Conservation (phyloP, 2,888 invertebrate species). For the Spisula subtruncata region DNA sequence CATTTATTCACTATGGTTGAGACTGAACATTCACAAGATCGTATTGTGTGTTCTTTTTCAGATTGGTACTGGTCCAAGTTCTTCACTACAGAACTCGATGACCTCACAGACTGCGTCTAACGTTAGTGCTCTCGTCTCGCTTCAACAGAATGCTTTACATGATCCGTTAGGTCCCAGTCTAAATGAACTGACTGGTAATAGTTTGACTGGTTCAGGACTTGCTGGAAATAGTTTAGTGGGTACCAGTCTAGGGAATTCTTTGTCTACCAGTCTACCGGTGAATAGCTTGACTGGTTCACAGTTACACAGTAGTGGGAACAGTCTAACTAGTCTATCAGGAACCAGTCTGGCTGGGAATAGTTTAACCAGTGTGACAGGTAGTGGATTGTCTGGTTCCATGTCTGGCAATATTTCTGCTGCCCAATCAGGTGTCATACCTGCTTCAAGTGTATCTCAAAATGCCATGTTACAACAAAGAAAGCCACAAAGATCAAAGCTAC, state of each 20-base stretch:
- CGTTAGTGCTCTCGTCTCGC: slow-evolving; percentile 70
- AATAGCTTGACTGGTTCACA: slow-evolving; percentile 61
- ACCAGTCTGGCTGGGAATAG: slow-evolving; percentile 53
- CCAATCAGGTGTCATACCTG: slow-evolving; percentile 62
- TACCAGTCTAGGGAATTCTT: slow-evolving; percentile 60
- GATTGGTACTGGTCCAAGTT: slow-evolving; percentile 80
- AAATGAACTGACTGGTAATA: slow-evolving; percentile 59
- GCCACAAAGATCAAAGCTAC: slow-evolving; percentile 90
- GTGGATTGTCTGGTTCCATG: slow-evolving; percentile 64
- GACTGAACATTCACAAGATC: neutral
- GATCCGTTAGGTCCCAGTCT: slow-evolving; percentile 65
- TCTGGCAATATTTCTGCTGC: slow-evolving; percentile 61
- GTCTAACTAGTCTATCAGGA: slow-evolving; percentile 51
- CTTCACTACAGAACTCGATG: slow-evolving; percentile 70
- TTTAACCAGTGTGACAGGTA: slow-evolving; percentile 60
- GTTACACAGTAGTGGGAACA: slow-evolving; percentile 60
- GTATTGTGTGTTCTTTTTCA: slow-evolving; percentile 51
- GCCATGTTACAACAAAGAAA: slow-evolving; percentile 88
- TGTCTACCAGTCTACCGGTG: slow-evolving; percentile 64
- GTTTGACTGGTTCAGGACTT: slow-evolving; percentile 54
- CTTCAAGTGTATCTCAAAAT: slow-evolving; percentile 69
- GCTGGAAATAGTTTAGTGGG: slow-evolving; percentile 56
- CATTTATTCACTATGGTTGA: too few relatives aligned
- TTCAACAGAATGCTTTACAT: slow-evolving; percentile 67
- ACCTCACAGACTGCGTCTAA: slow-evolving; percentile 70